Evolutionary conservation across 2,888 invertebrate species (phyloP).

Genomic region (Punctoribates punctum): DNA sequence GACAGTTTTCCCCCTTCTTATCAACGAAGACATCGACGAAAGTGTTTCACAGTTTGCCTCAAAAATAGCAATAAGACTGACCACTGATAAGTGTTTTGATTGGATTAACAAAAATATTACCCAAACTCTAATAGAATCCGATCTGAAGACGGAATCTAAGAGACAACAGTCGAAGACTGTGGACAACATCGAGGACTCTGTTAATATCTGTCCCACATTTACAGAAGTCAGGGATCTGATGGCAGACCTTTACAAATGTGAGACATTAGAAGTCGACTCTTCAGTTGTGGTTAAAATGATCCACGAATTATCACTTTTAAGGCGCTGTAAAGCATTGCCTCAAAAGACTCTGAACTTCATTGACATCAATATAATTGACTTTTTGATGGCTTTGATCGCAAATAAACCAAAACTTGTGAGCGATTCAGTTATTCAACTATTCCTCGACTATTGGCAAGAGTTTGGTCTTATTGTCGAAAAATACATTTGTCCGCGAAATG

Average conservation of each 20-base stretch:
- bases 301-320: conserved; percentile 7
- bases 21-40: conserved; percentile 37
- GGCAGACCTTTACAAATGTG: neutral
- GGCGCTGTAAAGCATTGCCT: neutral
- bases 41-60: conserved; percentile 16
- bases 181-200: neutral
- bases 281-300: neutral
- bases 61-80: neutral
- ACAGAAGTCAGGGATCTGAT: neutral
- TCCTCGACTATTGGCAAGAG: conserved; percentile 25
- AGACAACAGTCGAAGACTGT: neutral
- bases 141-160: neutral
- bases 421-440: conserved; percentile 2
- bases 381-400: conserved; percentile 29
- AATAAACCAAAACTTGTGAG: conserved; percentile 7
- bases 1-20: conserved; percentile 23
- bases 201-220: conserved; percentile 7
- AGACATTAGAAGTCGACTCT: neutral
- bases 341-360: neutral
- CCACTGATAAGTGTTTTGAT: neutral
- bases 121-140: neutral
- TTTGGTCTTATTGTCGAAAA: neutral
- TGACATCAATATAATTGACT: conserved; percentile 34
- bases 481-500: conserved; percentile 32
- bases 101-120: conserved; percentile 38